Evolutionary conservation across 2,797 vertebrate species (phyloP), one percentile per base, ranked within the genome.

Genomic region (Labroides dimidiatus): DNA sequence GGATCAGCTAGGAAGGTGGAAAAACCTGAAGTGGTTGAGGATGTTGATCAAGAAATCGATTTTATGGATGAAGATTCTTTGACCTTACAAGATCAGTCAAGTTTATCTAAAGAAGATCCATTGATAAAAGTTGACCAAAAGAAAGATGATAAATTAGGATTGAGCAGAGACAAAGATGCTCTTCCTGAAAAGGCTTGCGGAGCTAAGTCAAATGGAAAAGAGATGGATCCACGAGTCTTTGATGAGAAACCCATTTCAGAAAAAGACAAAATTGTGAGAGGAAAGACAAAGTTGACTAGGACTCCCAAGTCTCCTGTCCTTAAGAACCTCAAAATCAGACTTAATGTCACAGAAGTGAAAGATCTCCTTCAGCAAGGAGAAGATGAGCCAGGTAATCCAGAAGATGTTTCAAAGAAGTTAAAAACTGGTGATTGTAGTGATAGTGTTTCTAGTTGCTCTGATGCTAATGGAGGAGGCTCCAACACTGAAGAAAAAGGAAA

Each of bases 341-440:
- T 96, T 6, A 95, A 95, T 2, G 93, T 96, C 0, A 94, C 94
- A 0, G 96, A 95, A 69, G 94, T 96, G 17, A 95, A 95, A 67
- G 94, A 95, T 0, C 92, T 93, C 13, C 84, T 95, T 48, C 94
- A 92, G 27, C 92, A 94, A 0, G 77, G 93, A 0, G 94, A 93
- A 4, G 95, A 96, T 21, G 96, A 96, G 17, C 62, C 84, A 1
- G 94, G 88, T 23, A 87, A 86, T 0, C 83, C 78, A 72, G 93
- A 93, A 0, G 87, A 93, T 19, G 87, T 91, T 0, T 85, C 92
- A 0, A 93, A 95, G 89, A 96, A 95, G 76, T 79, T 82, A 1
- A 93, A 86, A 79, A 44, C 78, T 21, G 85, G 47, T 66, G 86
- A 92, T 44, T 87, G 91, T 0, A 90, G 55, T 2, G 95, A 97